Evolutionary conservation across 2,113 vertebrate genomes (phyloP), one percentile per base, ranked within the genome.

Genomic region (Nasalis larvatus): DNA sequence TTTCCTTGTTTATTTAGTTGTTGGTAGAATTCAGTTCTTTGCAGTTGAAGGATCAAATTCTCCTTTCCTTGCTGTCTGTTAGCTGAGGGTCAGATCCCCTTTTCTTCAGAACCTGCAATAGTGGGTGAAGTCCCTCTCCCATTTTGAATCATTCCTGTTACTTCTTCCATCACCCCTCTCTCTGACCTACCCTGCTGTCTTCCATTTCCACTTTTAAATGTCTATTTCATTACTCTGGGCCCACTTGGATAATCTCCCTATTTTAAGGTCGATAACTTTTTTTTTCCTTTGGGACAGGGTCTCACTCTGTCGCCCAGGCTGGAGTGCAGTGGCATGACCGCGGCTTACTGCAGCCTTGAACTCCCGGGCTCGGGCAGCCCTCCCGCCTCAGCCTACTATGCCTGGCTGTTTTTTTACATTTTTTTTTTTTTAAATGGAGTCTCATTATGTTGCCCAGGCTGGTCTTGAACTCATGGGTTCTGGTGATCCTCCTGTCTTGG

Each of bases 1-100:
- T 94, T 89, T 92, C 32, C n/a, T 85, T 86, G 49, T 35, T 94
- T 56, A 85, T 76, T 96, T 8, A 42, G 8, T 93, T 86, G 12
- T 89, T 94, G 87, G 40, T 40, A 60, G 56, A 81, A 80, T 69
- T 85, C 20, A 74, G 0, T 60, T 78, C 30, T 71, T 94, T 76
- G 56, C 3, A 6, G 14, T 35, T 69, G 49, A 89, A 86, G 4
- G 60, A 63, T 63, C 11, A 13, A 63, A 63, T 37, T 82, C 8
- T 37, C n/a, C 32, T 94, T 78, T 86, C 47, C 35, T 86, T 71
- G 10, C 13, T 52, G 0, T 85, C 71, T 89, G 18, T 95, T 69
- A 42, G 56, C 73, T 40, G 1, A 91, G 32, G 56, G 9, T 30
- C 40, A 49, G 94, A 32, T 73, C 37, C 3, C 16, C 58, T 84